Evolutionary conservation across 2,797 vertebrate genomes (phyloP), one percentile per base, ranked within the genome.

Genomic region (Taeniopygia guttata): DNA sequence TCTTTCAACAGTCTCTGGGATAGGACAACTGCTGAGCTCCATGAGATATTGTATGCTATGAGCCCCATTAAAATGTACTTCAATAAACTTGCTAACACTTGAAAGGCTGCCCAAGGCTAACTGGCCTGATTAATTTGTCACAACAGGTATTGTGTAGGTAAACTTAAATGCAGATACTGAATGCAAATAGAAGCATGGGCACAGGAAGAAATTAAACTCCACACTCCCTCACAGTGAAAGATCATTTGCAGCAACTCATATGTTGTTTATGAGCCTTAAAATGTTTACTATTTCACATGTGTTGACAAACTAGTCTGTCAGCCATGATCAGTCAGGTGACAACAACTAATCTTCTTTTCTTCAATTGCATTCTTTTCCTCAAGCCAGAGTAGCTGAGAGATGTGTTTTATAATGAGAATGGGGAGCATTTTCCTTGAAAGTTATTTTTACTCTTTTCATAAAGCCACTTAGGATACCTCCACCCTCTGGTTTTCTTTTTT

Each of bases 281-380:
- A 94, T 76, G 23, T 90, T 96, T 79, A 72, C 67, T 85, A 10
- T 95, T 95, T 90, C 58, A 79, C 42, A 59, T 80, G 60, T 79
- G 18, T 84, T 93, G 91, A 89, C 60, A 87, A 93, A 93, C 48
- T 62, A 32, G 27, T 83, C 77, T 90, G 87, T 94, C 93, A 95
- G 75, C 43, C 43, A 21, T 32, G 59, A 89, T 86, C 55, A 86
- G 55, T 59, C 82, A 93, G n/a, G 58, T 91, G 72, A 88, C 69
- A 73, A n/a, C 94, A 96, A 59, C 23, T 87, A 83, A 87, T 83
- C 78, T 84, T 80, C 60, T 76, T 82, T 95, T 92, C 78, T 94
- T 74, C 58, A 38, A 22, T 4, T 74, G 45, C 29, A 63, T 49
- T 88, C 36, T 29, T 72, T 81, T 60, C 56, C 54, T 87, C 48